Evolutionary conservation across 2,888 invertebrate species (phyloP).

Genomic region (Rhagonycha lutea): DNA sequence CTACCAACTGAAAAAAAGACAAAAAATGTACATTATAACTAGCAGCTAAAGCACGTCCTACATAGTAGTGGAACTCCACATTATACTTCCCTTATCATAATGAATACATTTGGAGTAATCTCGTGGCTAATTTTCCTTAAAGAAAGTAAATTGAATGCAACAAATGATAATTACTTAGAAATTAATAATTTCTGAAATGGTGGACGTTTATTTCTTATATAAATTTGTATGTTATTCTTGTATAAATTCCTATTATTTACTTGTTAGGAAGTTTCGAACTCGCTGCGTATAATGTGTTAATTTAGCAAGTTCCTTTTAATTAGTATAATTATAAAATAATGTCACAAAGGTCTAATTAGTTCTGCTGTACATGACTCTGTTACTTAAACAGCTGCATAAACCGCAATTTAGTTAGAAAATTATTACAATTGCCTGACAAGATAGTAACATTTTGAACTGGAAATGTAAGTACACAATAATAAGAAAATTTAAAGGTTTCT

Average conservation of each 20-base stretch:
- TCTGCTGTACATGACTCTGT: constrained; percentile 20
- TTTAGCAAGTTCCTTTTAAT: constrained; percentile 30
- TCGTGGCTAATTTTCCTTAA: background rate
- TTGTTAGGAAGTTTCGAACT: constrained; percentile 29
- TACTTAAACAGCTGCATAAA: constrained; percentile 26
- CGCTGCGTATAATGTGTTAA: constrained; percentile 29
- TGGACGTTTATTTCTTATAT: background rate
- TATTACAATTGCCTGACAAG: constrained; percentile 21
- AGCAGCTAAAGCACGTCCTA: background rate
- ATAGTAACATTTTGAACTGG: constrained; percentile 15
- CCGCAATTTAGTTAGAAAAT: constrained; percentile 25
- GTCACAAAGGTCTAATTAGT: constrained; percentile 29
- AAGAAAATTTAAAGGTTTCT: background rate
- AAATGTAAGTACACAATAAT: background rate
- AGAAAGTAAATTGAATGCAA: background rate
- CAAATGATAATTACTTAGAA: background rate
- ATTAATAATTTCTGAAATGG: background rate
- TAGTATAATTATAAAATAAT: constrained; percentile 31
- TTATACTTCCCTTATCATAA: background rate
- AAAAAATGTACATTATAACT: background rate
- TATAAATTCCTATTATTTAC: constrained; percentile 28
- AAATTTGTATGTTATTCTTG: constrained; percentile 16
- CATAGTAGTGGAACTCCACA: background rate
- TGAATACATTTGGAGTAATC: background rate
- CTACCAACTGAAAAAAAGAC: background rate